A percentile compares a stretch with the other conserved stretches of the same genome.
phyloP scores from a whole-genome alignment of 2,888 invertebrate genomes.

The Chironomus tentans region DNA sequence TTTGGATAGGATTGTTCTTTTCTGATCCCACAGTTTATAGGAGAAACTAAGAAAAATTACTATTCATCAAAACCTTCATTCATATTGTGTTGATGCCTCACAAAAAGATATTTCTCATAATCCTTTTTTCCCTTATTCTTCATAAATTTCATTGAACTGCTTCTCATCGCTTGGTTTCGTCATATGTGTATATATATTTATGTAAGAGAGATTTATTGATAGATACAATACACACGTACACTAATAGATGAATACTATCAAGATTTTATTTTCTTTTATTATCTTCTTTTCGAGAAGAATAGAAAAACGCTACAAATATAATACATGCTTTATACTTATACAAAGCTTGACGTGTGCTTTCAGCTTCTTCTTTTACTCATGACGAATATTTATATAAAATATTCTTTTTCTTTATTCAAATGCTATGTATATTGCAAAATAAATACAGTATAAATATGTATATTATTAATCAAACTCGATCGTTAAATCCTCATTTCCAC shows the following conservation, averaged over 20 bases:
- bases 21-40: background rate
- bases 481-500: background rate
- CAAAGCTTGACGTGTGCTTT: background rate
- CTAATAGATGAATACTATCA: background rate
- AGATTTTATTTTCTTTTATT: background rate
- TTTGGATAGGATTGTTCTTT: background rate
- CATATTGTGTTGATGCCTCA: background rate
- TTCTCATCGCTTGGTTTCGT: background rate
- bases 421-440: too few species aligned
- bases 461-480: background rate
- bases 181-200: background rate
- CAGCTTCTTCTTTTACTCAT: background rate
- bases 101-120: too few species aligned
- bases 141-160: constrained; percentile 6
- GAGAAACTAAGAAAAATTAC: background rate
- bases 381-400: too few species aligned
- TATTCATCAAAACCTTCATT: background rate
- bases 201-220: background rate
- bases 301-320: background rate
- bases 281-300: background rate
- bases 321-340: too few species aligned
- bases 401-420: too few species aligned
- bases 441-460: background rate
- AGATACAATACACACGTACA: too few species aligned
- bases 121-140: background rate